phyloP scores from a whole-genome alignment of 2,888 invertebrate species.

The Augiades crinisus region DNA sequence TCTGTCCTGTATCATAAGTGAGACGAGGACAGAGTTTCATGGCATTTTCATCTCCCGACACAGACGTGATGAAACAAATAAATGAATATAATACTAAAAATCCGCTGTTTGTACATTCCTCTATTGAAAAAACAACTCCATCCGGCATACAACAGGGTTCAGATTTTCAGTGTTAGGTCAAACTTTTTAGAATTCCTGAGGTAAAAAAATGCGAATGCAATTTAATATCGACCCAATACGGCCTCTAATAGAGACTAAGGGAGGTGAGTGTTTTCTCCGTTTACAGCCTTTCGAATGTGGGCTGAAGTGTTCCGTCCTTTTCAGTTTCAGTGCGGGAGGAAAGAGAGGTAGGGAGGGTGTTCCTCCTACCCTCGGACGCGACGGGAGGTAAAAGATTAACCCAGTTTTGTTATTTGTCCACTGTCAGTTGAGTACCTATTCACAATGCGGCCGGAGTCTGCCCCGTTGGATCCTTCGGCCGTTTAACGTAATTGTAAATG shows the following conservation, averaged over 20 bases:
- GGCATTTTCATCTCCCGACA: conserved; percentile 73
- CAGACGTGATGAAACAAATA: conserved; percentile 76
- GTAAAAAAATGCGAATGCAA: conserved; percentile 55
- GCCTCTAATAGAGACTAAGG: conserved; percentile 41
- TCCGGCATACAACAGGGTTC: conserved; percentile 50
- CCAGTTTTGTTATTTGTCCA: conserved; percentile 82
- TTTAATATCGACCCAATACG: conserved; percentile 46
- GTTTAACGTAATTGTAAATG: conserved; percentile 80
- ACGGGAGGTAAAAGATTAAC: conserved; percentile 80
- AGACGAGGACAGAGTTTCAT: conserved; percentile 67
- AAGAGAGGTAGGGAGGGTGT: conserved; percentile 59
- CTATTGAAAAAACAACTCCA: conserved; percentile 57
- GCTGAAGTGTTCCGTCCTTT: conserved; percentile 51
- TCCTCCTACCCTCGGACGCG: conserved; percentile 57
- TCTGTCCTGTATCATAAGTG: conserved; percentile 54
- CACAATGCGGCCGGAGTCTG: conserved; percentile 76
- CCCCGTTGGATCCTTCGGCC: conserved; percentile 68
- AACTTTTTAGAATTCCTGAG: conserved; percentile 74
- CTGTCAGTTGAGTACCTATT: conserved; percentile 80
- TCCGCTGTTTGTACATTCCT: conserved; percentile 51
- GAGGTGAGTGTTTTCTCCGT: conserved; percentile 32
- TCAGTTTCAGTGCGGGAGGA: conserved; percentile 56
- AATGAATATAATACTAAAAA: conserved; percentile 77
- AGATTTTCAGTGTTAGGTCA: conserved; percentile 56
- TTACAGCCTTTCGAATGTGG: conserved; percentile 52